Conservation (phyloP, 2,797 vertebrate species). For the Echiichthys vipera region DNA sequence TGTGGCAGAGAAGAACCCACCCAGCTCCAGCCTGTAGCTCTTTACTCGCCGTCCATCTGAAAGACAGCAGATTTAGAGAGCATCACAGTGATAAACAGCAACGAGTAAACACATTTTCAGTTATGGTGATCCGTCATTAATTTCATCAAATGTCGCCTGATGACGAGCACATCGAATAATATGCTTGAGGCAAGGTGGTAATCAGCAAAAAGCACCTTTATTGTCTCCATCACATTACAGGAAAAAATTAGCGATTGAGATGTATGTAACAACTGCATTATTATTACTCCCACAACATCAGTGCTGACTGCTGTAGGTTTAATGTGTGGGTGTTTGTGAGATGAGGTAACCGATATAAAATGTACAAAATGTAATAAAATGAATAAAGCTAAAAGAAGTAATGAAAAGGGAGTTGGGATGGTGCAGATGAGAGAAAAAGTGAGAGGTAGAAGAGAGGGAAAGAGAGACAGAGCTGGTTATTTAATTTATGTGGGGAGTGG, state of each 20-base stretch:
- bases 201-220: constrained; percentile 52
- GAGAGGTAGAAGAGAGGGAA: constrained; percentile 29
- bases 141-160: constrained; percentile 32
- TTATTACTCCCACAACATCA: constrained; percentile 25
- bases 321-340: constrained; percentile 23
- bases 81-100: constrained; percentile 50
- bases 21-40: constrained; percentile 70
- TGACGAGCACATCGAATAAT: constrained; percentile 54
- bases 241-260: constrained; percentile 46
- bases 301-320: constrained; percentile 36
- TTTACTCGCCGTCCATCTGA: constrained; percentile 51
- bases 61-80: constrained; percentile 58
- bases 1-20: constrained; percentile 68
- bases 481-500: constrained; percentile 95
- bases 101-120: constrained; percentile 44
- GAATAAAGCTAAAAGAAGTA: constrained; percentile 56
- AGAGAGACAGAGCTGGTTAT: constrained; percentile 62
- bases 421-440: constrained; percentile 52
- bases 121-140: constrained; percentile 45
- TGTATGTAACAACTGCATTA: constrained; percentile 43
- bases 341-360: constrained; percentile 17
- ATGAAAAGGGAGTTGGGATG: constrained; percentile 51
- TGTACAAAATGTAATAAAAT: constrained; percentile 45
- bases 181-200: constrained; percentile 51
- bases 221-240: constrained; percentile 49